These are phyloP conservation scores for Microcebus tavaratra DNA, from an alignment of 2,113 vertebrate genomes.

Conservation along the genomic window DNA sequence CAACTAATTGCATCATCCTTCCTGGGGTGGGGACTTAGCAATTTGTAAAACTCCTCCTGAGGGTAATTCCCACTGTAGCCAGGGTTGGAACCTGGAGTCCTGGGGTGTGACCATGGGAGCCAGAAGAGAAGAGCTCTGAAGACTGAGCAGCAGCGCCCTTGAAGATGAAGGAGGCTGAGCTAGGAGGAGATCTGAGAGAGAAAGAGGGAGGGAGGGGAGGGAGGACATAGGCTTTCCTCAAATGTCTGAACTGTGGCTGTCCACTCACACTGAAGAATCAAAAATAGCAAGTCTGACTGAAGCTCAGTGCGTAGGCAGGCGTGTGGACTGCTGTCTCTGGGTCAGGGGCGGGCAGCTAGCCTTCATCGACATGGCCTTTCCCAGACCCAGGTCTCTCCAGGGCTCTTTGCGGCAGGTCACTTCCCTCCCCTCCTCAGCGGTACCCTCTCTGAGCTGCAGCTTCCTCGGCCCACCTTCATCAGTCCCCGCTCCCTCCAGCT, in stretches of 20 bases:
- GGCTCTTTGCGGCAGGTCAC: neutral
- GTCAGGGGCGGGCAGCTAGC: neutral
- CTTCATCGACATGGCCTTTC: neutral
- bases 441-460: neutral
- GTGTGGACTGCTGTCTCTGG: neutral
- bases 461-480: neutral
- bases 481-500: neutral
- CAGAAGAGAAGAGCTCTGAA: neutral
- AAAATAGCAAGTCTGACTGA: neutral
- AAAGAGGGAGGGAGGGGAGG: neutral
- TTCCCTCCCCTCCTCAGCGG: neutral
- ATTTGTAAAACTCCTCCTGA: neutral
- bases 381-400: neutral
- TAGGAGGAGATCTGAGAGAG: neutral
- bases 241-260: neutral
- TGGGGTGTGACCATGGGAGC: neutral
- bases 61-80: neutral
- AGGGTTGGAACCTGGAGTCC: neutral
- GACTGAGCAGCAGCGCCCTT: neutral
- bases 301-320: neutral
- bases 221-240: neutral
- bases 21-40: neutral
- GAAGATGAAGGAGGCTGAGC: neutral
- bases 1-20: neutral
- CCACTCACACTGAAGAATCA: neutral